Base-by-base conservation (phyloP, 2,888 invertebrate species). In the Heliothis peltigera region DNA sequence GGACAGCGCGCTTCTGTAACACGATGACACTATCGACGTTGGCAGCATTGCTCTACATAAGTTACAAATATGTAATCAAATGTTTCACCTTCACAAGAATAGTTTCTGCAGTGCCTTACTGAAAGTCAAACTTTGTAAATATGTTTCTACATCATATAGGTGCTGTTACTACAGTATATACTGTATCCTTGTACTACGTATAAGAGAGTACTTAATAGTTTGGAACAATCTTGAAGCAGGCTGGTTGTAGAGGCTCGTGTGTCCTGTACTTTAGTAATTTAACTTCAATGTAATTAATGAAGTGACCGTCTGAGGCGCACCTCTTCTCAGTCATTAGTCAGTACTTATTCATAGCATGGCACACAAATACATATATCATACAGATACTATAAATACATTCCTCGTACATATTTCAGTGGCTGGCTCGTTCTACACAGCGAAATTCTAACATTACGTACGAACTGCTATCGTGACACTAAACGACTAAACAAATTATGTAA, bases 261-360 rank as follows among this genome's bases (percentile, higher is more conserved):
- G 70, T 72, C 75, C 72, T 75, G 69, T 80, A 76, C 78, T 79
- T 77, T 77, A 80, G 84, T 81, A 81, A 84, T 83, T 84, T 82
- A 85, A 84, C 82, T 85, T 85, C 70, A 79, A 79, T 81, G 84
- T 89, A 87, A 89, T 89, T 89, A 89, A 89, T 89, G 85, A 85
- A 87, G 72, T 82, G 83, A 83, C 85, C 85, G 85, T 82, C 84
- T 77, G 84, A 70, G 82, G 85, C 73, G 65, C 73, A 77, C 79
- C 79, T 75, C 73, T 81, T 80, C 78, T 73, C 59, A 65, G 82
- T 79, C 82, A 84, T 87, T 85, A 83, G 77, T 83, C 78, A 82
- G 79, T 75, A 68, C 78, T 80, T 65, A 75, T 79, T 85, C 82
- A 84, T 84, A 39, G 39, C 10, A n/a, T 84, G 80, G 61, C 74